Conservation (phyloP, 2,113 vertebrate species). For the Atherinomorus stipes region DNA sequence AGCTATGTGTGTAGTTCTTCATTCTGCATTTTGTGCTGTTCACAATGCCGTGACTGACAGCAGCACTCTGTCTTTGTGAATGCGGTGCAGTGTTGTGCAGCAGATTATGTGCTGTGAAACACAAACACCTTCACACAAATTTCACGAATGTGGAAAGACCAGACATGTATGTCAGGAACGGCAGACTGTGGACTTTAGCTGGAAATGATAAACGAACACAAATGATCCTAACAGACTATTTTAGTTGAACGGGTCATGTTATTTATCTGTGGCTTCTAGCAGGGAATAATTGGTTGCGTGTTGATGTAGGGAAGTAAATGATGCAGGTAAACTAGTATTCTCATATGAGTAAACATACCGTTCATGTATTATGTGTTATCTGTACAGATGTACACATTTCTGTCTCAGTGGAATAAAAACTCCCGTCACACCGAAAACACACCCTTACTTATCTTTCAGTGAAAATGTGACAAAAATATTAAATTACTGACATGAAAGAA, state of each 20-base stretch:
- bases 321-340: background rate
- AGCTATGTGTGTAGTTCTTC: conserved; percentile 12
- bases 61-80: conserved; percentile 2
- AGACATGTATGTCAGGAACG: background rate
- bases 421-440: background rate
- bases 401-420: background rate
- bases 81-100: conserved; percentile 12
- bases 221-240: background rate
- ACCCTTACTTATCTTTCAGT: background rate
- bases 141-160: background rate
- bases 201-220: too few species aligned
- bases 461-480: conserved; percentile 16
- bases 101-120: conserved; percentile 37
- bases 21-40: conserved; percentile 25
- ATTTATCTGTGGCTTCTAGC: background rate
- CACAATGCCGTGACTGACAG: conserved; percentile 10
- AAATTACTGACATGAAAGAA: background rate
- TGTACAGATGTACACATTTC: background rate
- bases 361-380: background rate
- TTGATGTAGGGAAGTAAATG: background rate
- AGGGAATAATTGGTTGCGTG: background rate
- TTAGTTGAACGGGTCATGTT: background rate
- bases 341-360: background rate
- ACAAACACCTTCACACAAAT: conserved; percentile 15
- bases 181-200: too few species aligned